phyloP scores from a whole-genome alignment of 2,113 vertebrate genomes.

The Thamnaconus septentrionalis region DNA sequence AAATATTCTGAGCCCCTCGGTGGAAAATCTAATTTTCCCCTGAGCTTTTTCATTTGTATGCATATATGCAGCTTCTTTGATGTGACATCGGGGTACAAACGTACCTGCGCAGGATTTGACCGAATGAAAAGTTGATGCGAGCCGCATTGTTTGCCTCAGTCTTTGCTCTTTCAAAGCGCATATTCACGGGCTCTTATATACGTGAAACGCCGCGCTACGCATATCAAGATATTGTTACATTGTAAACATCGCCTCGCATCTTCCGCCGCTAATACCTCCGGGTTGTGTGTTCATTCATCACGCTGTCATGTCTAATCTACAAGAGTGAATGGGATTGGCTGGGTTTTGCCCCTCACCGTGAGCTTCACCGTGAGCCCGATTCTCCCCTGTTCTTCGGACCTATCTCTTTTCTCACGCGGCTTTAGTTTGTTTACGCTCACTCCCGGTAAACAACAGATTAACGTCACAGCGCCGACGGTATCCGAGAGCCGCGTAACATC shows the following conservation, averaged over 20 bases:
- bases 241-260: constrained; percentile 62
- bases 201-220: constrained; percentile 23
- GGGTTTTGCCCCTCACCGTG: constrained; percentile 52
- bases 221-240: constrained; percentile 53
- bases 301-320: constrained; percentile 65
- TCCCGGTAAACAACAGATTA: constrained; percentile 50
- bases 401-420: constrained; percentile 16
- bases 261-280: constrained; percentile 39
- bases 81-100: constrained; percentile 19
- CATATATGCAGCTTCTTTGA: constrained; percentile 1
- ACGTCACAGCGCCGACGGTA: constrained; percentile 14
- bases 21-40: neutral
- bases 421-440: constrained; percentile 36
- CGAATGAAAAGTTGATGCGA: constrained; percentile 18
- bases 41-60: neutral
- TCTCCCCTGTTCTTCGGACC: constrained; percentile 18
- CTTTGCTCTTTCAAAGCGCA: constrained; percentile 14
- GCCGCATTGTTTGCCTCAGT: constrained; percentile 27
- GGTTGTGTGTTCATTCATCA: constrained; percentile 65
- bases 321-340: constrained; percentile 46
- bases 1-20: no score
- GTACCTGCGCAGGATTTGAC: constrained; percentile 4
- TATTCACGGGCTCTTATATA: constrained; percentile 3
- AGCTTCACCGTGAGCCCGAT: neutral
- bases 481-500: constrained; percentile 2